Conservation (phyloP, 2,797 vertebrate genomes). For the Delichon dasypus region DNA sequence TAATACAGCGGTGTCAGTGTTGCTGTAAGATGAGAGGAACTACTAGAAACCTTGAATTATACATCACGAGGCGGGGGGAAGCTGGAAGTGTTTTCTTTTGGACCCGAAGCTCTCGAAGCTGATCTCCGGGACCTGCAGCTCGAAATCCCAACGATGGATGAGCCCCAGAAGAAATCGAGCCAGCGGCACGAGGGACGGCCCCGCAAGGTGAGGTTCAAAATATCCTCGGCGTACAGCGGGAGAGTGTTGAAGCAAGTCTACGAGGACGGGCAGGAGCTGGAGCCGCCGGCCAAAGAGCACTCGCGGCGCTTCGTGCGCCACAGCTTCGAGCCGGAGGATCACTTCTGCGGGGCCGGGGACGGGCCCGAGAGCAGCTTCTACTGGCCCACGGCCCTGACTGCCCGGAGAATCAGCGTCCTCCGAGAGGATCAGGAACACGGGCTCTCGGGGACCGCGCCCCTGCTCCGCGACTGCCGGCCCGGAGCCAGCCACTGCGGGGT, state of each 20-base stretch:
- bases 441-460: conserved; percentile 51
- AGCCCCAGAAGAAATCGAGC: conserved; percentile 78
- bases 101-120: neutral
- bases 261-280: conserved; percentile 93
- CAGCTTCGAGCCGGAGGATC: conserved; percentile 82
- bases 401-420: conserved; percentile 90
- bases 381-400: conserved; percentile 83
- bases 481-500: conserved; percentile 70
- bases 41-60: conserved; percentile 85
- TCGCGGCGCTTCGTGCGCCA: conserved; percentile 86
- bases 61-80: conserved; percentile 25
- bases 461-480: conserved; percentile 62
- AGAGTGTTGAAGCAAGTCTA: conserved; percentile 93
- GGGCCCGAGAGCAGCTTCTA: conserved; percentile 49
- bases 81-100: conserved; percentile 37
- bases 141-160: conserved; percentile 79
- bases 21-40: conserved; percentile 79
- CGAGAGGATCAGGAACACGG: conserved; percentile 79
- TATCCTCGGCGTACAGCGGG: conserved; percentile 92
- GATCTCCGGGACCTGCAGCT: neutral
- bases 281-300: conserved; percentile 88
- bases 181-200: conserved; percentile 81
- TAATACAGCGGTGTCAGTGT: conserved; percentile 82
- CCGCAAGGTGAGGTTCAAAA: conserved; percentile 93
- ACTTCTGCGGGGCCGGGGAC: conserved; percentile 76